A percentile compares a stretch with the other conserved stretches of the same genome.
phyloP scores from a whole-genome alignment of 1,140 invertebrate species.

The Battus philenor region DNA sequence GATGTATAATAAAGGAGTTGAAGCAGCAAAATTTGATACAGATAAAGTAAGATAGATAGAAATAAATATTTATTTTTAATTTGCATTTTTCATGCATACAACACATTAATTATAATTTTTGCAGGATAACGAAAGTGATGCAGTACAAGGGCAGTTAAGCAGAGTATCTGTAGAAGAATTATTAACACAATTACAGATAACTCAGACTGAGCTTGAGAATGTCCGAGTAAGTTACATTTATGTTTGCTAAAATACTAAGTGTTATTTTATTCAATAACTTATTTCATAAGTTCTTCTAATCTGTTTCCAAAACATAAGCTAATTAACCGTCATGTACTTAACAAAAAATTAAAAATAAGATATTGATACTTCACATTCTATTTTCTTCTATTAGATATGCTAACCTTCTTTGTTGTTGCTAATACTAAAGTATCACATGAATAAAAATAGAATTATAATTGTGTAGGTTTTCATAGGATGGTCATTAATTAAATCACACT shows the following conservation, averaged over 20 bases:
- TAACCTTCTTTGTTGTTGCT: conserved; percentile 10
- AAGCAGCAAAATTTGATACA: conserved; percentile 83
- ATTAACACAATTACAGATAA: conserved; percentile 86
- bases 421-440: no score
- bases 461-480: no score
- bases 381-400: conserved; percentile 13
- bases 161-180: conserved; percentile 86
- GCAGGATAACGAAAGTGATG: conserved; percentile 79
- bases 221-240: conserved; percentile 81
- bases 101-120: conserved; percentile 27
- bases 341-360: not conserved
- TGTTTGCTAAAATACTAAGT: not conserved
- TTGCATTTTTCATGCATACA: conserved; percentile 2
- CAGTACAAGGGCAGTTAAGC: conserved; percentile 69
- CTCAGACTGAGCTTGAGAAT: conserved; percentile 89
- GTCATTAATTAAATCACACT: not conserved
- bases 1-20: conserved; percentile 89
- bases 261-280: no score
- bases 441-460: no score
- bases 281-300: no score
- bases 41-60: conserved; percentile 64
- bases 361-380: conserved; percentile 7
- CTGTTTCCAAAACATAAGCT: no score
- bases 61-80: conserved; percentile 4
- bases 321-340: not conserved